Evolutionary conservation across 2,797 vertebrate species (phyloP).

Genomic region (Gallinago nigripennis): DNA sequence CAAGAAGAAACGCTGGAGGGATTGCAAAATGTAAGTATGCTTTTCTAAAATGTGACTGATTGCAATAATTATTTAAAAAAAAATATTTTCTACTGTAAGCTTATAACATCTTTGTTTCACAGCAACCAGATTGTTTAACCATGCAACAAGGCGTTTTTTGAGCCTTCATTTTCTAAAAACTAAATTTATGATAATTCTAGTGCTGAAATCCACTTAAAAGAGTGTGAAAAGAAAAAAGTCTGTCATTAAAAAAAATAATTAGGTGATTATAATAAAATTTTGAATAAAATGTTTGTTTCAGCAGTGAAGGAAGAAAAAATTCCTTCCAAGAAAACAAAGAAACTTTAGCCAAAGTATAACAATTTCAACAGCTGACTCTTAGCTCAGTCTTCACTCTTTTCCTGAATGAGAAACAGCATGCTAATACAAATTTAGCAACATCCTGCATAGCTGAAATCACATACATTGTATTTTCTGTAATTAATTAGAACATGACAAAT

Average conservation of each 20-base stretch:
- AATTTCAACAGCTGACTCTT: not conserved
- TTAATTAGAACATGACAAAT: not conserved
- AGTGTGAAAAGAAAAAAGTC: not conserved
- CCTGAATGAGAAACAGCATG: not conserved
- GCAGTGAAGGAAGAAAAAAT: not conserved
- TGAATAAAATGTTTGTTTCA: not conserved
- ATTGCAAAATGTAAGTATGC: constrained; percentile 77
- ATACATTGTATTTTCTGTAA: not conserved
- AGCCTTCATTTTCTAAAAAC: not conserved
- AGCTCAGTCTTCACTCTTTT: not conserved
- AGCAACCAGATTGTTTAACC: not conserved
- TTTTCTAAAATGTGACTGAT: not conserved
- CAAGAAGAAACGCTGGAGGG: constrained; percentile 79
- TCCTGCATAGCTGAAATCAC: not conserved
- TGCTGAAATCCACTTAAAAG: not conserved
- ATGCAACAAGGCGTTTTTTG: not conserved
- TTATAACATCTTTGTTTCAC: not conserved
- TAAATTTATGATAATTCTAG: not conserved
- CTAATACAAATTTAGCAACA: not conserved
- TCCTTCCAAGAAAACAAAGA: not conserved
- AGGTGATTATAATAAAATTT: not conserved
- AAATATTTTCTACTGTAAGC: not conserved
- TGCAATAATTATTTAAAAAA: not conserved
- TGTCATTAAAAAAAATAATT: not conserved
- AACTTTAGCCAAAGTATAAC: not conserved